Evolutionary conservation across 2,888 invertebrate genomes (phyloP).

Genomic region (Dicroscelio sp.): DNA sequence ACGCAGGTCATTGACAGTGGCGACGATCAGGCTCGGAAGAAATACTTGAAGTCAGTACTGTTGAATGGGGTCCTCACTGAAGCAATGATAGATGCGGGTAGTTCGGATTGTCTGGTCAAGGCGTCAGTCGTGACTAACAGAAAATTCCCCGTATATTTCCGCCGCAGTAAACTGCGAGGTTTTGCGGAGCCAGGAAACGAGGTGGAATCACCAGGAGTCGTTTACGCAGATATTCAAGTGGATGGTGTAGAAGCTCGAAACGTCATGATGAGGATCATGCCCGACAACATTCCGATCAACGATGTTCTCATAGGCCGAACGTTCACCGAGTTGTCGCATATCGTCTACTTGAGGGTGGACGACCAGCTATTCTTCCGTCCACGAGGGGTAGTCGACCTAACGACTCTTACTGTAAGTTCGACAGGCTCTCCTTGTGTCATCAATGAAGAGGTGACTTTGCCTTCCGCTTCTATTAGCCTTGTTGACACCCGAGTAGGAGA

Average conservation of each 20-base stretch:
- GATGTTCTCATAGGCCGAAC: constrained; percentile 38
- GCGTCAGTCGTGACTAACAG: constrained; percentile 58
- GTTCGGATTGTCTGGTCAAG: constrained; percentile 74
- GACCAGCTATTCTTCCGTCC: background rate
- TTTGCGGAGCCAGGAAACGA: constrained; percentile 44
- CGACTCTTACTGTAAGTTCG: background rate
- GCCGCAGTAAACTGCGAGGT: constrained; percentile 51
- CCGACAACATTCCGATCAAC: constrained; percentile 12
- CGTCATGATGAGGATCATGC: constrained; percentile 14
- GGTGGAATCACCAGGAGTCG: constrained; percentile 62
- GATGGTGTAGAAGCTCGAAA: constrained; percentile 70
- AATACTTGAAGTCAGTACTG: constrained; percentile 30
- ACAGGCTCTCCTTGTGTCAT: too few relatives aligned
- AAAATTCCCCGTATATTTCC: background rate
- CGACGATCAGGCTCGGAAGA: background rate
- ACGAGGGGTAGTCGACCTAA: background rate
- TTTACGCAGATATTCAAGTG: too few relatives aligned
- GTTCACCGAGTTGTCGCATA: constrained; percentile 38
- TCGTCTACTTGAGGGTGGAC: background rate
- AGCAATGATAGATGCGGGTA: constrained; percentile 77
- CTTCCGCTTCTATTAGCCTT: background rate
- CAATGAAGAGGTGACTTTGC: background rate
- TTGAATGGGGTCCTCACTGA: too few relatives aligned
- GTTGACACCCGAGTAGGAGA: background rate
- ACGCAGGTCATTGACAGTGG: background rate